These are phyloP conservation scores for Globodera rostochiensis DNA, from an alignment of 1,140 invertebrate genomes.

Conservation along the genomic window DNA sequence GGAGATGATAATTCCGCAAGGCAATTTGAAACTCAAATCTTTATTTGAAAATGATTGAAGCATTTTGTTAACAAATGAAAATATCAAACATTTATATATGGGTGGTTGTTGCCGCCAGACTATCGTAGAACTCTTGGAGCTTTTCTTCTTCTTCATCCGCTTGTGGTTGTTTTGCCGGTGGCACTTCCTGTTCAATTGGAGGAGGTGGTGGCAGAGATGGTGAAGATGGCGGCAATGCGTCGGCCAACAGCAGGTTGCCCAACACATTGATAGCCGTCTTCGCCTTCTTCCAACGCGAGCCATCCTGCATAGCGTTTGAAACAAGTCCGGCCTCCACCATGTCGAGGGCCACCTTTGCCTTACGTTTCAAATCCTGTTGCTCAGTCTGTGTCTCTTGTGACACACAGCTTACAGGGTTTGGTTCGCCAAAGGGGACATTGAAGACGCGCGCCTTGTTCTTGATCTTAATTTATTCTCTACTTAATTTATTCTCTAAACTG, in stretches of 20 bases:
- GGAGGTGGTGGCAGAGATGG: too few relatives aligned
- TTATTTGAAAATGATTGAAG: background rate
- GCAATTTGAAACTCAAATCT: constrained; percentile 21
- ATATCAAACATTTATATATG: background rate
- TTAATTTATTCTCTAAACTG: background rate
- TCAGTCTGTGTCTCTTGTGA: background rate
- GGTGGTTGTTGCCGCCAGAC: background rate
- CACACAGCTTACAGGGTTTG: background rate
- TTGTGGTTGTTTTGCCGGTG: too few relatives aligned
- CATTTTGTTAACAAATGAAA: background rate
- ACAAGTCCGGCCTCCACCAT: background rate
- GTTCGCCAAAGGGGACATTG: background rate
- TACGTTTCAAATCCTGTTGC: background rate
- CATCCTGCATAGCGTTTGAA: background rate
- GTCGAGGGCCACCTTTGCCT: background rate
- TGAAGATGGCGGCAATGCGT: too few relatives aligned
- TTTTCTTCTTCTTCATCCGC: background rate
- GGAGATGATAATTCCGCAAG: constrained; percentile 18
- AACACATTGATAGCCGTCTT: too few relatives aligned
- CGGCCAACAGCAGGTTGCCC: too few relatives aligned
- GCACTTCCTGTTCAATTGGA: too few relatives aligned
- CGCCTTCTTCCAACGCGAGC: too few relatives aligned
- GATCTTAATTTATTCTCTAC: constrained; percentile 10
- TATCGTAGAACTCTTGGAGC: background rate
- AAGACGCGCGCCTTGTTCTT: constrained; percentile 7